Percentiles rank a stretch among this genome's conserved stretches.
These are phyloP conservation scores for Lysiphlebus fabarum DNA, from an alignment of 1,140 invertebrate species.

Conservation along the genomic window DNA sequence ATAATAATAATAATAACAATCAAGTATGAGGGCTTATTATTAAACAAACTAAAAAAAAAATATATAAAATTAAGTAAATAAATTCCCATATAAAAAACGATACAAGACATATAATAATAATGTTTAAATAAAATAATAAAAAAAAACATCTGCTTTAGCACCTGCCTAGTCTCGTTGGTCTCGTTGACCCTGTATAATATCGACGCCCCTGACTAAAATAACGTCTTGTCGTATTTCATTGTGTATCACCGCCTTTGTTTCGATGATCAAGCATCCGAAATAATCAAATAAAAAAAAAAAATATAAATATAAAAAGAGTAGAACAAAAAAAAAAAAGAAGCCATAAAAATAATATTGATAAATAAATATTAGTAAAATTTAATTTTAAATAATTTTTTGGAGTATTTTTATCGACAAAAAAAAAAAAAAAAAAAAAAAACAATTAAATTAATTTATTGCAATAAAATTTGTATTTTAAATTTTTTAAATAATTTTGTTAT, in stretches of 20 bases:
- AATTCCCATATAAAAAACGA: no score
- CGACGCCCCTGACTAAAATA: conserved; percentile 13
- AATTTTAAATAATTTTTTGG: no score
- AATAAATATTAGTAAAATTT: no score
- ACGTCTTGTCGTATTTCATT: not conserved
- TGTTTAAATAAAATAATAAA: not conserved
- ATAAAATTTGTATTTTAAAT: no score
- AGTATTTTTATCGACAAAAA: no score
- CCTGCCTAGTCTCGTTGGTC: conserved; percentile 13
- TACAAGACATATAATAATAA: not conserved
- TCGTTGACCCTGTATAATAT: conserved; percentile 1
- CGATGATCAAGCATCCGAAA: conserved; percentile 4
- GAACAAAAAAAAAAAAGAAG: no score
- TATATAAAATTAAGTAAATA: no score
- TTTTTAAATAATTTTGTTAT: no score
- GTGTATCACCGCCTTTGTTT: conserved; percentile 5
- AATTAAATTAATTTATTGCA: no score
- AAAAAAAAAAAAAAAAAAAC: no score
- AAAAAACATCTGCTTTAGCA: conserved; percentile 18
- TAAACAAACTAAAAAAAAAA: not conserved
- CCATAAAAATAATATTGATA: no score
- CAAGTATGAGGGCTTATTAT: not conserved
- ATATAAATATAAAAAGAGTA: not conserved
- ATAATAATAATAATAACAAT: not conserved
- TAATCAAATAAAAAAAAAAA: no score